Conservation (phyloP, 2,888 invertebrate species). For the Drosophila testacea region DNA sequence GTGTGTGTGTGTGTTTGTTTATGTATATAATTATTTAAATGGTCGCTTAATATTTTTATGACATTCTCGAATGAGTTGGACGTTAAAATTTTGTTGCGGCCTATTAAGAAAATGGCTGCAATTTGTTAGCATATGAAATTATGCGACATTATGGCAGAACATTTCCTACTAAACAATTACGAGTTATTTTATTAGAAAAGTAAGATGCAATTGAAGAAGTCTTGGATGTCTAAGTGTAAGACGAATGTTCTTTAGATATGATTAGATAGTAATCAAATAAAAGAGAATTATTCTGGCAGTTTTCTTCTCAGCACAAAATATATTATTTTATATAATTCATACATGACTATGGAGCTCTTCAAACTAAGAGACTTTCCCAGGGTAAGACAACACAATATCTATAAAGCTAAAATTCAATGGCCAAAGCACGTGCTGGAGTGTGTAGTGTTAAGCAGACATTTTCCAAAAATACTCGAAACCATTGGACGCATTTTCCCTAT, state of each 20-base stretch:
- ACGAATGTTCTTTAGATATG: background rate
- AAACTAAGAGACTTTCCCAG: constrained; percentile 1
- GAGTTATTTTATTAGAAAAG: background rate
- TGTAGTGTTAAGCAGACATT: constrained; percentile 6
- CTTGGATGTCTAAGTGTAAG: background rate
- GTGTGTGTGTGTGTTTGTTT: background rate
- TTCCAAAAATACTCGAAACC: constrained; percentile 8
- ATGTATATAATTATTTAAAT: constrained; percentile 48
- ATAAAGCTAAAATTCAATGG: constrained; percentile 44
- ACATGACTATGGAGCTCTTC: background rate
- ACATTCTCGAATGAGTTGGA: constrained; percentile 36
- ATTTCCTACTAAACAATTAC: background rate
- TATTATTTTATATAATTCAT: no score
- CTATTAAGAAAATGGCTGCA: constrained; percentile 53
- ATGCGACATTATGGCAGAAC: background rate
- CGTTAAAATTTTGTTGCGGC: constrained; percentile 39
- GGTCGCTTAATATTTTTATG: constrained; percentile 65
- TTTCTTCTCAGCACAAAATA: background rate
- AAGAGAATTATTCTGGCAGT: background rate
- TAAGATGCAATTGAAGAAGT: background rate
- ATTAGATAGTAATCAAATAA: background rate
- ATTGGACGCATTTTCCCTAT: constrained; percentile 19
- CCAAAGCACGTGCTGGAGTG: constrained; percentile 33
- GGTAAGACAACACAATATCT: constrained; percentile 8
- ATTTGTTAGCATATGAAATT: constrained; percentile 33